Base-by-base conservation (phyloP, 2,797 vertebrate genomes). In the Glossophaga mutica region DNA sequence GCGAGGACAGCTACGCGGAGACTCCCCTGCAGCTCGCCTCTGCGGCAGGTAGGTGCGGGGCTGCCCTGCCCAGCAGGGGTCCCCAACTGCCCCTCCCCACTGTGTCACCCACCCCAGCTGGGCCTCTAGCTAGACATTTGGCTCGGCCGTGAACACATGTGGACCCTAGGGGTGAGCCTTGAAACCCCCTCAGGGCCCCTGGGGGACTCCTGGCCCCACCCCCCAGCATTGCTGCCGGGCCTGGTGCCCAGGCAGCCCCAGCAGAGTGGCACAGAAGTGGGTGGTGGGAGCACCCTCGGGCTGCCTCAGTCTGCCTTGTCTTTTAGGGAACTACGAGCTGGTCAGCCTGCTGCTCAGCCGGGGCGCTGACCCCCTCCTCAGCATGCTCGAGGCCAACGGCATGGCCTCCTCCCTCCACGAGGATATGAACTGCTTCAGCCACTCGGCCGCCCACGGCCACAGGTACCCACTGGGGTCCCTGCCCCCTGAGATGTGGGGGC, bases 361-460 rank as follows among this genome's bases (percentile, higher is more conserved):
- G 16, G 99, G 99, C 0, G 99, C 99, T 0, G 99, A 99, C 77
- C 99, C 99, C 0, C 98, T 99, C 82, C 98, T 99, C 71, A 99
- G 99, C 97, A 98, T 98, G 98, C 98, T 99, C 0, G 99, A 99
- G 44, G 98, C 99, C 94, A 99, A 99, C 0, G 98, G 99, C 2
- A 98, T 99, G 92, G 99, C 99, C 0, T 99, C 99, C 0, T 99
- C 99, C 0, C 99, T 99, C 9, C 99, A 99, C 0, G 99, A 99
- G 96, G 99, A 99, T 67, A 99, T 99, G 99, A 99, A 99, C 95
- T 99, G 99, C 98, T 99, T 99, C 98, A 99, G 99, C 96, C 99
- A 99, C 39, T 99, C 99, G 0, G 99, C 99, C 0, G 99, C 99
- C 16, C 99, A 99, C 0, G 99, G 99, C 91, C 99, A 99, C 99